These are phyloP conservation scores for Urosaurus nigricauda DNA, from an alignment of 2,797 vertebrate genomes.

Conservation along the genomic window DNA sequence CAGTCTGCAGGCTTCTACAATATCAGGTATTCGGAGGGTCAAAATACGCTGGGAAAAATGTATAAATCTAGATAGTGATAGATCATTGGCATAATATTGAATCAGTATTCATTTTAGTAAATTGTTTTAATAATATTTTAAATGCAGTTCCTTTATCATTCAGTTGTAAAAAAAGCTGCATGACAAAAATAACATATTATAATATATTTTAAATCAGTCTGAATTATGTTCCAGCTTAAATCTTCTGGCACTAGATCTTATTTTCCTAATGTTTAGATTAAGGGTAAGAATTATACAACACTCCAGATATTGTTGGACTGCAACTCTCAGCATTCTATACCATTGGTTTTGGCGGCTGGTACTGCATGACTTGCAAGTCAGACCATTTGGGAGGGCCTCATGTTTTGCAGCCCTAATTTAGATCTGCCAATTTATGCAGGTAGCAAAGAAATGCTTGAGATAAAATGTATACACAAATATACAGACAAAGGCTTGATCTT, in stretches of 20 bases:
- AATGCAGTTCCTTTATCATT: not conserved
- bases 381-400: no score
- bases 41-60: no score
- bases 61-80: no score
- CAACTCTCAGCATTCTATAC: no score
- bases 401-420: not conserved
- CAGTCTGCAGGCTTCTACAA: no score
- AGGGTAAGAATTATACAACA: no score
- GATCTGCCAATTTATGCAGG: no score
- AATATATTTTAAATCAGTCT: not conserved
- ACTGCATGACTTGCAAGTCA: no score
- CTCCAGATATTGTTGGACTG: no score
- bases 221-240: not conserved
- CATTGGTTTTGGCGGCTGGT: no score
- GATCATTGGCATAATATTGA: not conserved
- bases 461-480: not conserved
- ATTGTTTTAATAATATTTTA: not conserved
- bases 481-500: not conserved
- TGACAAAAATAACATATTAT: not conserved
- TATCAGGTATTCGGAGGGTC: no score
- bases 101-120: not conserved
- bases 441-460: not conserved
- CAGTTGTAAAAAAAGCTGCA: not conserved
- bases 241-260: not conserved
- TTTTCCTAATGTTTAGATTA: not conserved